A percentile compares a stretch with the other conserved stretches of the same genome.
phyloP scores from a whole-genome alignment of 2,113 vertebrate genomes.

The Nannospalax galili region DNA sequence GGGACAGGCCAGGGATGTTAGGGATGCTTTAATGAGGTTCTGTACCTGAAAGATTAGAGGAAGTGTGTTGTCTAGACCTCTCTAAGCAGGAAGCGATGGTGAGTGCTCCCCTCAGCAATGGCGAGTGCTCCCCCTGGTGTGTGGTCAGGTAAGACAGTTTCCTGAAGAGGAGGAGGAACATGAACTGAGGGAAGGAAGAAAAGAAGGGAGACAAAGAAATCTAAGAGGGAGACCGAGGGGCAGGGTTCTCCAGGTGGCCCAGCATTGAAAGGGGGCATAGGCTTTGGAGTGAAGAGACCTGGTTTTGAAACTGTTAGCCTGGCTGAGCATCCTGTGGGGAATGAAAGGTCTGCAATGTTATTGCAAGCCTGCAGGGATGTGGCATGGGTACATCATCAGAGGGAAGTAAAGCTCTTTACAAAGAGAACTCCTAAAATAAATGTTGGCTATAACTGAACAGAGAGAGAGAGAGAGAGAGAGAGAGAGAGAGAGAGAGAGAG shows the following conservation, averaged over 20 bases:
- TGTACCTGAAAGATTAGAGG: neutral
- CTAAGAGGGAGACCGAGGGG: neutral
- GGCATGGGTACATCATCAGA: neutral
- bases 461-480: neutral
- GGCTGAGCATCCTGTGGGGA: neutral
- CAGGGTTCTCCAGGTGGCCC: neutral
- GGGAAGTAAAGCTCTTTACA: neutral
- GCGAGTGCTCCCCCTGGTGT: neutral
- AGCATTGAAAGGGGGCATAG: neutral
- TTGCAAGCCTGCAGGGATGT: neutral
- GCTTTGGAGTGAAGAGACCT: neutral
- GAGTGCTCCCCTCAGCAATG: neutral
- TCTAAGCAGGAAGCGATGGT: neutral
- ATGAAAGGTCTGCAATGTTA: neutral
- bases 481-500: neutral
- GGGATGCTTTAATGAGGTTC: neutral
- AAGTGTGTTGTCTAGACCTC: neutral
- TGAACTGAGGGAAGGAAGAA: neutral
- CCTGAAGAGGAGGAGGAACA: neutral
- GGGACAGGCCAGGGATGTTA: too few relatives aligned
- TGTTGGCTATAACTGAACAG: neutral
- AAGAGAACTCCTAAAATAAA: conserved; percentile 4
- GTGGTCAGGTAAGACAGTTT: neutral
- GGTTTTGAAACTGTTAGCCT: neutral
- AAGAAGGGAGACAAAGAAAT: neutral